A percentile compares a stretch with the other conserved stretches of the same genome.
These are phyloP conservation scores for Saccostrea echinata DNA, from an alignment of 1,140 invertebrate genomes.

Conservation along the genomic window DNA sequence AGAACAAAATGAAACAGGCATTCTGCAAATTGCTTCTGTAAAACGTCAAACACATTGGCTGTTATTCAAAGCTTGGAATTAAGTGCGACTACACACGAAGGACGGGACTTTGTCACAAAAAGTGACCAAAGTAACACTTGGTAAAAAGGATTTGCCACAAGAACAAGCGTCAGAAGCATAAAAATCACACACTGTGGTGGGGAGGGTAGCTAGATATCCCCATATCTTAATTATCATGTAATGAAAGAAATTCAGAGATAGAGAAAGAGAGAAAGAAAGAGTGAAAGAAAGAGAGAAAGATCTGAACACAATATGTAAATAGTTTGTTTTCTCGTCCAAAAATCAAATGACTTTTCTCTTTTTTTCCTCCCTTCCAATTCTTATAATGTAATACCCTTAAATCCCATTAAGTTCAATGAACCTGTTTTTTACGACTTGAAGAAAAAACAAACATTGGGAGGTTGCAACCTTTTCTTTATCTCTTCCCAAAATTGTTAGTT, in stretches of 20 bases:
- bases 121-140: constrained; percentile 22
- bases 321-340: neutral
- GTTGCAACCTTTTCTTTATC: neutral
- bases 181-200: constrained; percentile 26
- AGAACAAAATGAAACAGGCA: constrained; percentile 32
- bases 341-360: neutral
- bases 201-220: neutral
- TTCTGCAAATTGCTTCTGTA: constrained; percentile 38
- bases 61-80: constrained; percentile 9
- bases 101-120: constrained; percentile 30
- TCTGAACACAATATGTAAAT: neutral
- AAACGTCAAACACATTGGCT: constrained; percentile 5
- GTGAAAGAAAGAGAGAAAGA: neutral
- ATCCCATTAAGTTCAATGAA: neutral
- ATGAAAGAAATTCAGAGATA: neutral
- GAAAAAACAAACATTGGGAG: neutral
- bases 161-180: constrained; percentile 19
- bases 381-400: too few relatives aligned
- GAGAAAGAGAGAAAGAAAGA: neutral
- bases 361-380: neutral
- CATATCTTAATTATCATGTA: neutral
- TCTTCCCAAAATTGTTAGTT: neutral
- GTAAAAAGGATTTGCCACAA: constrained; percentile 16
- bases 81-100: constrained; percentile 28
- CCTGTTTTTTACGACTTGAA: neutral